Conservation (phyloP, 2,797 vertebrate species). For the Chiropotes sagulatus region DNA sequence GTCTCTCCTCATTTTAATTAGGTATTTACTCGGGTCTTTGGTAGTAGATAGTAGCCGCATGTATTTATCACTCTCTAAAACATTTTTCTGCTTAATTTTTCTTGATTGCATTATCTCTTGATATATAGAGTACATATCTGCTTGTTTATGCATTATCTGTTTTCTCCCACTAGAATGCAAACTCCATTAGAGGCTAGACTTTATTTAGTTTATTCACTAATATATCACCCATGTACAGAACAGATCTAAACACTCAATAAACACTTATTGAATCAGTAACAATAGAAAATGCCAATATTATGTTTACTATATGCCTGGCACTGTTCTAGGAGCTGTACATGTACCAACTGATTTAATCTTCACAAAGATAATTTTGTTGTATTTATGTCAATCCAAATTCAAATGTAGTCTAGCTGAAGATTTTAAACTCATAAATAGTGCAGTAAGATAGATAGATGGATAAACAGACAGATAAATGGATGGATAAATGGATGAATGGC, state of each 20-base stretch:
- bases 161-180: not conserved
- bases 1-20: not conserved
- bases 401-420: not conserved
- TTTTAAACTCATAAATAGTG: not conserved
- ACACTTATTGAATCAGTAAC: not conserved
- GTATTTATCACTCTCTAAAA: not conserved
- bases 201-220: not conserved
- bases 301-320: not conserved
- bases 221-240: not conserved
- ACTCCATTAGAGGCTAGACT: not conserved
- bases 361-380: not conserved
- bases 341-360: not conserved
- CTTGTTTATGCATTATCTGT: not conserved
- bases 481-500: not conserved
- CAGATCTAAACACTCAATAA: not conserved
- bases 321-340: not conserved
- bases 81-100: not conserved
- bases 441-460: not conserved
- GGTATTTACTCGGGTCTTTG: not conserved
- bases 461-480: not conserved
- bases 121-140: not conserved
- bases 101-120: not conserved
- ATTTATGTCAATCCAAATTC: not conserved
- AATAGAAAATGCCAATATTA: not conserved
- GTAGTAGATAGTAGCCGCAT: not conserved